phyloP scores from a whole-genome alignment of 2,888 invertebrate species.

The Aphidoletes aphidimyza region DNA sequence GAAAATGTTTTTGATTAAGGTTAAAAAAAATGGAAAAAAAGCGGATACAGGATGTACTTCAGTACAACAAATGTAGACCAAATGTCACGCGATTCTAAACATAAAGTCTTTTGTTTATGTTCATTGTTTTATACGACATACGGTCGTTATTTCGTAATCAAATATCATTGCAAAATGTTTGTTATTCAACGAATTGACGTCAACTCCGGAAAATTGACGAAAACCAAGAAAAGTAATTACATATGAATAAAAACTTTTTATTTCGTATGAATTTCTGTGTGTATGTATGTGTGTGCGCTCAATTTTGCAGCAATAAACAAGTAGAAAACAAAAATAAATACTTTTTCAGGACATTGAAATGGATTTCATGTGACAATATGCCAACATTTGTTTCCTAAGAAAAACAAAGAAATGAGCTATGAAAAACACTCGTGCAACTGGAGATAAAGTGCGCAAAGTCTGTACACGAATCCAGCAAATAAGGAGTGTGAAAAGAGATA shows the following conservation, averaged over 20 bases:
- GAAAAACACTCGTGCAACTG: not conserved
- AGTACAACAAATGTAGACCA: not conserved
- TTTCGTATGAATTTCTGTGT: not conserved
- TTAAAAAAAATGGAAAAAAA: not conserved
- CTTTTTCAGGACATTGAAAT: not conserved
- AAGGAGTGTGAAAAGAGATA: too few species aligned
- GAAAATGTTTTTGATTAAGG: too few species aligned
- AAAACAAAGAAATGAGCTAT: not conserved
- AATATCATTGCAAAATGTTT: too few species aligned
- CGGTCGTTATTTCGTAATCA: too few species aligned
- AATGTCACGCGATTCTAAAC: not conserved
- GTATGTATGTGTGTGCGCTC: not conserved
- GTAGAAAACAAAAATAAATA: not conserved
- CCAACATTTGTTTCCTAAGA: not conserved
- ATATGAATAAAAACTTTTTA: not conserved
- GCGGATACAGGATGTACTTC: too few species aligned
- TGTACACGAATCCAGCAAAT: not conserved
- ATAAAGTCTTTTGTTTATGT: too few species aligned
- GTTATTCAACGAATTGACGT: not conserved
- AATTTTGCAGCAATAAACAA: not conserved
- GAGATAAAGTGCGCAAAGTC: not conserved
- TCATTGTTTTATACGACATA: too few species aligned
- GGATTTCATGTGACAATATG: slow-evolving; percentile 4
- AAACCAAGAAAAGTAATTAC: slow-evolving; percentile 13
- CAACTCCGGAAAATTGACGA: not conserved